phyloP scores from a whole-genome alignment of 2,888 invertebrate species.

The Choristoneura rosaceana region DNA sequence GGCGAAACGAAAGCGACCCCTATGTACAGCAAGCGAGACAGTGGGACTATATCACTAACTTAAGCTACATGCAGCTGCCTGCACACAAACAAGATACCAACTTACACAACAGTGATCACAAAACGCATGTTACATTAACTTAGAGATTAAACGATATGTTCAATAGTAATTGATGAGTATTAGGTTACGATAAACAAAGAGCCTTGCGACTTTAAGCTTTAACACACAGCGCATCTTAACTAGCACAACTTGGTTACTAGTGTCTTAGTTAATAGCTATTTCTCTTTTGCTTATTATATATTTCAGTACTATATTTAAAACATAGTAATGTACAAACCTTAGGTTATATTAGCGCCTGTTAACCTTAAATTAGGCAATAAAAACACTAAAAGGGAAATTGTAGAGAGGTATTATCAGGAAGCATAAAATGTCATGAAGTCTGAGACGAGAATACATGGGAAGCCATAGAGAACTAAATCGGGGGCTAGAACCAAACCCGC shows the following conservation, averaged over 20 bases:
- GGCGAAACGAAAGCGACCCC: constrained; percentile 59
- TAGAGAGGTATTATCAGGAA: constrained; percentile 14
- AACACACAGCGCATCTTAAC: constrained; percentile 78
- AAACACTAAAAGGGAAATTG: constrained; percentile 5
- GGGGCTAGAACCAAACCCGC: too few relatives aligned
- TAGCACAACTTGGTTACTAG: constrained; percentile 79
- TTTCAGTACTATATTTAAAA: constrained; percentile 19
- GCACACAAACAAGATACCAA: constrained; percentile 64
- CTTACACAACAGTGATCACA: constrained; percentile 71
- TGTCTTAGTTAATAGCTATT: constrained; percentile 48
- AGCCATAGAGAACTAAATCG: too few relatives aligned
- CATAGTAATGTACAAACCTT: constrained; percentile 13
- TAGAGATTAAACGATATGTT: constrained; percentile 73
- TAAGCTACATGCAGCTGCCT: constrained; percentile 57
- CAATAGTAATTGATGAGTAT: constrained; percentile 77
- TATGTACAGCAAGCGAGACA: constrained; percentile 69
- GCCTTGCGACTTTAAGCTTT: constrained; percentile 65
- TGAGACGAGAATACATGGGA: not conserved
- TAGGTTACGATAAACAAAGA: constrained; percentile 63
- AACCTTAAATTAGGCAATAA: constrained; percentile 7
- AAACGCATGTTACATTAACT: constrained; percentile 68
- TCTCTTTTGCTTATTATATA: constrained; percentile 30
- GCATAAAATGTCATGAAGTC: constrained; percentile 2
- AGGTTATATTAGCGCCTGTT: constrained; percentile 28
- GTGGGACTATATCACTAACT: constrained; percentile 62